Percentiles rank a stretch among this genome's conserved stretches.
phyloP scores from a whole-genome alignment of 2,113 vertebrate species.

The Pedetes capensis region DNA sequence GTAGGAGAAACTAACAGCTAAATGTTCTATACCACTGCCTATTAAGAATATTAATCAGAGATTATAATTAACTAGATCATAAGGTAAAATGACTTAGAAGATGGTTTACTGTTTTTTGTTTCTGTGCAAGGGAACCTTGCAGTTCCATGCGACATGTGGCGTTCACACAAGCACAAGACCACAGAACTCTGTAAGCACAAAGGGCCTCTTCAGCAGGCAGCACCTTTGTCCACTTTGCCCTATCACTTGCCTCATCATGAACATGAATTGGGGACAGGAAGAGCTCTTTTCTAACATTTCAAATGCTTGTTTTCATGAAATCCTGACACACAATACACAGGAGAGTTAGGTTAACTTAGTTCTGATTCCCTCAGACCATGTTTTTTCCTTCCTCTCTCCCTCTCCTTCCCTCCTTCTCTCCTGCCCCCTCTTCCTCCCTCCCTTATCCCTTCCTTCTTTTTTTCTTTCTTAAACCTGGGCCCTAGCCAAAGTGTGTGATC shows the following conservation, averaged over 20 bases:
- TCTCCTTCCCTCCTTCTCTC: not conserved
- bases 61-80: not conserved
- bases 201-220: not conserved
- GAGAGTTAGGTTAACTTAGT: not conserved
- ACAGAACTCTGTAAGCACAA: not conserved
- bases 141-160: not conserved
- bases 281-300: not conserved
- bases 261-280: not conserved
- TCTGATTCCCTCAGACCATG: not conserved
- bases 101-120: not conserved
- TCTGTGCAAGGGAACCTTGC: not conserved
- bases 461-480: not conserved
- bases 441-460: not conserved
- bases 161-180: not conserved
- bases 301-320: not conserved
- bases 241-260: not conserved
- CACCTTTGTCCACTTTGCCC: too few relatives aligned
- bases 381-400: too few relatives aligned
- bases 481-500: not conserved
- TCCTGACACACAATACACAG: not conserved
- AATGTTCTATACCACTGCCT: not conserved
- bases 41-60: conserved; percentile 36
- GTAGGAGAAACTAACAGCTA: not conserved
- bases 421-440: not conserved
- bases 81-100: conserved; percentile 7